Evolutionary conservation across 1,140 invertebrate genomes (phyloP).

Genomic region (Philopotamus ludificatus): DNA sequence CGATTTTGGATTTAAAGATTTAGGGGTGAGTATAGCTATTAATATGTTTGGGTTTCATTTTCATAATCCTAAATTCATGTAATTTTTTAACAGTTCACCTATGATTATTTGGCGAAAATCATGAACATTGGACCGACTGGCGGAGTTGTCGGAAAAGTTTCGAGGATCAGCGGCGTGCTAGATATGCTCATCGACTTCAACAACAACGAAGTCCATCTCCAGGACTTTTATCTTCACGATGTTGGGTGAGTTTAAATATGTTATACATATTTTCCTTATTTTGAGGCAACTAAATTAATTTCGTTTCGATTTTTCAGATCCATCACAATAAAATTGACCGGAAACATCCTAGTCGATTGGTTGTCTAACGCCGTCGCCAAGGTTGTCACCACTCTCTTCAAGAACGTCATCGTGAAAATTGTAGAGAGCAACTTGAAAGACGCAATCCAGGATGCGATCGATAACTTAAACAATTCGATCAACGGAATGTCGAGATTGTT

Average conservation of each 20-base stretch:
- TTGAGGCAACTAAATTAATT: too few relatives aligned
- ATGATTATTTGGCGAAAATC: constrained; percentile 52
- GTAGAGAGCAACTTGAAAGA: constrained; percentile 45
- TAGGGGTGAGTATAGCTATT: constrained; percentile 14
- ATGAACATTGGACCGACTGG: constrained; percentile 55
- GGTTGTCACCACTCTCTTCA: constrained; percentile 49
- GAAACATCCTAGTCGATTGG: constrained; percentile 52
- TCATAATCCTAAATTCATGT: background rate
- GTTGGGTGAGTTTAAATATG: constrained; percentile 46
- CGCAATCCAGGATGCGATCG: constrained; percentile 31
- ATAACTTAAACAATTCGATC: constrained; percentile 32
- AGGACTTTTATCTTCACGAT: constrained; percentile 49
- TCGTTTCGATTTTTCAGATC: constrained; percentile 49
- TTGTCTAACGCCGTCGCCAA: constrained; percentile 50
- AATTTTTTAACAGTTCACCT: constrained; percentile 48
- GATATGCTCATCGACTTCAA: constrained; percentile 55
- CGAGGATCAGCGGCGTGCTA: constrained; percentile 45
- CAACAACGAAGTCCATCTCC: constrained; percentile 53
- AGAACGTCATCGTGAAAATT: constrained; percentile 48
- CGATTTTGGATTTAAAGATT: constrained; percentile 33
- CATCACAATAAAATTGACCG: constrained; percentile 50
- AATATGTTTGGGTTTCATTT: too few relatives aligned
- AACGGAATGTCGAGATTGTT: too few relatives aligned
- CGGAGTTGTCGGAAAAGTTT: constrained; percentile 48
- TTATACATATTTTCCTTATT: too few relatives aligned